Evolutionary conservation across 2,797 vertebrate species (phyloP), one percentile per base, ranked within the genome.

Genomic region (Coilia nasus): DNA sequence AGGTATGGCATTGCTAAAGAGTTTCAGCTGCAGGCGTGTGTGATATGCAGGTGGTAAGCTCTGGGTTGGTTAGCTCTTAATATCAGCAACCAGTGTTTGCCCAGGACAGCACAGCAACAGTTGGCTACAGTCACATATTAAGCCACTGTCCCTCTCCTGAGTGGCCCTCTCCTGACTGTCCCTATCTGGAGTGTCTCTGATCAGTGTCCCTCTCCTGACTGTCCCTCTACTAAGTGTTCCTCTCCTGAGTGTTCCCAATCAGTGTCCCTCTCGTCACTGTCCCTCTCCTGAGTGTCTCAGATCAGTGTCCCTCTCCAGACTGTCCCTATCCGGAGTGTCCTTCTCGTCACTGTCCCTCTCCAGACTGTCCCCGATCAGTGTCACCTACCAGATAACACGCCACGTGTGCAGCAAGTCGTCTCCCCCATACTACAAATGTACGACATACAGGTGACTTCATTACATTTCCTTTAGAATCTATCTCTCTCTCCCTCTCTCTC

Each of bases 1-100:
- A 41, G 17, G 15, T 35, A 35, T 75, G 67, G 41, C 67, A 75
- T 75, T 75, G 67, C 67, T 75, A 7, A 75, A 75, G 67, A 75
- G 67, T 41, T 75, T 75, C 9, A 75, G 28, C 67, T 41, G 67
- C 41, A 41, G 7, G 67, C 15, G 50, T 75, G 67, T 75, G 67
- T 75, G 67, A 75, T 11, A 75, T 17, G 67, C 67, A 75, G 15
- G 31, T 75, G 67, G 67, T 41, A 35, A 35, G 67, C 31, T 41
- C 28, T 75, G 14, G 5, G 28, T 31, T 75, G 31, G 67, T 41
- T 41, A 41, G 31, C 67, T 6, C 67, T 41, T 75, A 75, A 75
- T 75, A 35, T 75, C 35, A 75, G 35, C 67, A 75, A 75, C 35
- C 28, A 75, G 14, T 75, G 67, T 75, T 71, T 11, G 12, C 35